Evolutionary conservation across 2,113 vertebrate species (phyloP).

Genomic region (Eurystomus gularis): DNA sequence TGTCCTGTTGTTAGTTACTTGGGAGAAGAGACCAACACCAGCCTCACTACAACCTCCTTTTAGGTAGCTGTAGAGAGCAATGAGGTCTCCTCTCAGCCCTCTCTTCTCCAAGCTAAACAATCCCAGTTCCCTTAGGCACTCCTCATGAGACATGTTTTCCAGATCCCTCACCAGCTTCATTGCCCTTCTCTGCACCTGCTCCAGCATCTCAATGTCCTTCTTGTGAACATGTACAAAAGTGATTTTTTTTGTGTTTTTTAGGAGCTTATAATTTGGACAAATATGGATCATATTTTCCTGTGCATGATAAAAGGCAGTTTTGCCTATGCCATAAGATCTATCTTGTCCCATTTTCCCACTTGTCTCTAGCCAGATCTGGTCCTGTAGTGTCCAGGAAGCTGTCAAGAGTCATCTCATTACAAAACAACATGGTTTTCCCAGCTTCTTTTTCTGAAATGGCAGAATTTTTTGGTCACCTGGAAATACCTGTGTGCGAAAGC

Average conservation of each 20-base stretch:
- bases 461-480: neutral
- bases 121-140: too few relatives aligned
- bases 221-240: neutral
- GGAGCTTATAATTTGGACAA: neutral
- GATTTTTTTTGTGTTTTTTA: neutral
- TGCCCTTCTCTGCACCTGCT: too few relatives aligned
- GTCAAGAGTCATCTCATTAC: neutral
- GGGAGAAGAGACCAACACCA: too few relatives aligned
- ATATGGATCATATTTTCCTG: neutral
- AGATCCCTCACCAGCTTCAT: too few relatives aligned
- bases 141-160: too few relatives aligned
- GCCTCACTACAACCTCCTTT: too few relatives aligned
- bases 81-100: too few relatives aligned
- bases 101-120: too few relatives aligned
- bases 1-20: too few relatives aligned
- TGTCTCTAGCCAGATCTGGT: neutral
- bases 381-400: neutral
- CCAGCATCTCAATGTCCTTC: too few relatives aligned
- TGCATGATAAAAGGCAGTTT: neutral
- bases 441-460: neutral
- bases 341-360: neutral
- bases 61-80: too few relatives aligned
- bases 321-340: neutral
- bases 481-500: neutral
- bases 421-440: neutral